phyloP scores from a whole-genome alignment of 2,113 vertebrate species.

The Typhlomys cinereus region DNA sequence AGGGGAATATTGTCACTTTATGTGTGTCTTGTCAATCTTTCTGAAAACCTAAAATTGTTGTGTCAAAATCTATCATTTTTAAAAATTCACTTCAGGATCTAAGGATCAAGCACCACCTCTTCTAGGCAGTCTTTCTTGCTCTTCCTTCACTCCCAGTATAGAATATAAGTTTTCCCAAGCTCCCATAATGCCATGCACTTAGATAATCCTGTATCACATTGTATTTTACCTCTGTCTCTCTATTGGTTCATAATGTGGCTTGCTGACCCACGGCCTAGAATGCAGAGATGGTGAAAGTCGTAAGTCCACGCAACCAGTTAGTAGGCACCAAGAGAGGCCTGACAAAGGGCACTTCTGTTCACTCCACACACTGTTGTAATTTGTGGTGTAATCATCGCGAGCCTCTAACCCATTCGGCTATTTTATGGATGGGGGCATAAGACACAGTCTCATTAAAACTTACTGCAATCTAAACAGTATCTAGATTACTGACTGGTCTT shows the following conservation, averaged over 20 bases:
- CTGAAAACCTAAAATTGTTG: neutral
- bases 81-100: neutral
- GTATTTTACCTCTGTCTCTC: conserved; percentile 6
- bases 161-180: neutral
- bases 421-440: conserved; percentile 50
- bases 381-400: conserved; percentile 33
- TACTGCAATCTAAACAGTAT: conserved; percentile 36
- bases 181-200: neutral
- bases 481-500: neutral
- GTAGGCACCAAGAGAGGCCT: neutral
- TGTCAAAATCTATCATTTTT: neutral
- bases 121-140: neutral
- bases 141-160: neutral
- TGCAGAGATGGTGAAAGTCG: conserved; percentile 50
- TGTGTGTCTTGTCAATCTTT: neutral
- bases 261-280: conserved; percentile 16
- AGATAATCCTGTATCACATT: neutral
- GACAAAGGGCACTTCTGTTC: conserved; percentile 43
- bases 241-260: conserved; percentile 3
- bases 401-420: conserved; percentile 26
- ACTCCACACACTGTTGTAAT: neutral
- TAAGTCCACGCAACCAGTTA: neutral
- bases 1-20: neutral
- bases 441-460: conserved; percentile 10
- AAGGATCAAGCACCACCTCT: neutral